phyloP scores from a whole-genome alignment of 2,888 invertebrate species.

The Lissonota sp. region DNA sequence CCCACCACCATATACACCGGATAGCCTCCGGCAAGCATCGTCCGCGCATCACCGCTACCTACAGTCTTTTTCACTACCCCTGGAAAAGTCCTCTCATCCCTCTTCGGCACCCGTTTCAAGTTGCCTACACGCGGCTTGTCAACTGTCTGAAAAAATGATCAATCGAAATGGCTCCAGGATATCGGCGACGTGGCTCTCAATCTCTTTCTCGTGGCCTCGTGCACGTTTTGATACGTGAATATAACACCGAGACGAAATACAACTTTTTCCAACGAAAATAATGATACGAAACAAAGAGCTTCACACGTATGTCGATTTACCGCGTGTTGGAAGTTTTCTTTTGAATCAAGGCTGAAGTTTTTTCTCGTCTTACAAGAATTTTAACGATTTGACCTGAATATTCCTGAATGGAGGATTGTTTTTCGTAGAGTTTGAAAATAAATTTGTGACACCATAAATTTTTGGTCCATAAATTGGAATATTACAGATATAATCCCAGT shows the following conservation, averaged over 20 bases:
- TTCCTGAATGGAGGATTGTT: too few relatives aligned
- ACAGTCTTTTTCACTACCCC: neutral
- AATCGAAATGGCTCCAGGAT: slow-evolving; percentile 54
- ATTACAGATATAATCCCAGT: too few relatives aligned
- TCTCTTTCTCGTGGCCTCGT: neutral
- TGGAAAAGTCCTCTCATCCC: neutral
- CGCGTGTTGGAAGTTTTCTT: too few relatives aligned
- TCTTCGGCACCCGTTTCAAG: slow-evolving; percentile 21
- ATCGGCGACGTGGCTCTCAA: slow-evolving; percentile 18
- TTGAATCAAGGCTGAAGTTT: too few relatives aligned
- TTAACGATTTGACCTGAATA: too few relatives aligned
- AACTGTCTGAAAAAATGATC: slow-evolving; percentile 61
- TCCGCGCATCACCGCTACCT: neutral
- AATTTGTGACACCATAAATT: too few relatives aligned
- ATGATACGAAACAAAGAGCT: slow-evolving; percentile 19
- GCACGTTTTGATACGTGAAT: neutral
- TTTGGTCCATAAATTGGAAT: too few relatives aligned
- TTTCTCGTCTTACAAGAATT: too few relatives aligned
- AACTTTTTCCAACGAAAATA: slow-evolving; percentile 30
- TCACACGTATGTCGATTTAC: neutral
- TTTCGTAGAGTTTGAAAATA: too few relatives aligned
- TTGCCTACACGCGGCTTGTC: slow-evolving; percentile 55
- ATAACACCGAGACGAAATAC: neutral
- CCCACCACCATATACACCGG: neutral
- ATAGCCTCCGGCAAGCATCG: slow-evolving; percentile 38